Evolutionary conservation across 2,113 vertebrate genomes (phyloP).

Genomic region (Leptosomus discolor): DNA sequence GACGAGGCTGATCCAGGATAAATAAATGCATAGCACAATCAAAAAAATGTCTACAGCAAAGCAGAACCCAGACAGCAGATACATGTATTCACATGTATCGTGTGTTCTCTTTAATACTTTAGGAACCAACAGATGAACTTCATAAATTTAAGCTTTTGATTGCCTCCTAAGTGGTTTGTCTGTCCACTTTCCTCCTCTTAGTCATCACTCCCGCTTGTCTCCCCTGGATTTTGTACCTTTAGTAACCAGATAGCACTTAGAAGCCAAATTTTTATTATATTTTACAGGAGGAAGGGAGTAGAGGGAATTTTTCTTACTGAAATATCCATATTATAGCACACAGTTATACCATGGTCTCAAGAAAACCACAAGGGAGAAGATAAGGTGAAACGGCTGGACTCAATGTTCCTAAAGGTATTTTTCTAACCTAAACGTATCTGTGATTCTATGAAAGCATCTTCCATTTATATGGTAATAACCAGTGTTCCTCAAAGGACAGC

Average conservation of each 20-base stretch:
- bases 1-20: not conserved
- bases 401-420: no score
- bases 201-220: fast-evolving
- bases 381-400: no score
- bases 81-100: not conserved
- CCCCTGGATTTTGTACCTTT: not conserved
- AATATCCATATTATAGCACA: not conserved
- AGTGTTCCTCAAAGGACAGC: not conserved
- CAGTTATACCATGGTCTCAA: not conserved
- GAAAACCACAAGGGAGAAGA: not conserved
- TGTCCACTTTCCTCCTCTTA: not conserved
- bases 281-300: not conserved
- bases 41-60: not conserved
- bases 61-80: not conserved
- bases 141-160: not conserved
- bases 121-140: not conserved
- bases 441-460: not conserved
- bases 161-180: not conserved
- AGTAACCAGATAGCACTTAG: not conserved
- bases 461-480: not conserved
- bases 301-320: not conserved
- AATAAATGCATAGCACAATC: not conserved
- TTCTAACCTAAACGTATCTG: no score
- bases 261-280: not conserved
- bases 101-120: not conserved